Evolutionary conservation across 2,113 vertebrate genomes (phyloP).

Genomic region (Vulpes ferrilata): DNA sequence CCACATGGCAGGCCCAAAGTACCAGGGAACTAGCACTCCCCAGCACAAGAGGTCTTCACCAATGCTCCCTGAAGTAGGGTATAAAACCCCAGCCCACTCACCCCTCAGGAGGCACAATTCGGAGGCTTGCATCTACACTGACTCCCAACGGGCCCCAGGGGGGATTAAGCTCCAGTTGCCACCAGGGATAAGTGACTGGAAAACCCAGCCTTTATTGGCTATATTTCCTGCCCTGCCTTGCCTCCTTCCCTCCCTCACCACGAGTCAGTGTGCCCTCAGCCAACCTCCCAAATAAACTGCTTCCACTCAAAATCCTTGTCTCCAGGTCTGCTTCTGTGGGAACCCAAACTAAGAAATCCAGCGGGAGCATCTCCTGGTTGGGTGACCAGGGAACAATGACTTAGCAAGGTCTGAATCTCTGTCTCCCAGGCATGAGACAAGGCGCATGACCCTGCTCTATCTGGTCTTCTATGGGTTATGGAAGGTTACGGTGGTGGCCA

Average conservation of each 20-base stretch:
- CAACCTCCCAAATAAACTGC: not conserved
- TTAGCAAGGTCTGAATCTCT: not conserved
- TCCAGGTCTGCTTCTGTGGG: not conserved
- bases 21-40: not conserved
- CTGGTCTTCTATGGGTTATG: accelerated
- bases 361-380: not conserved
- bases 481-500: not conserved
- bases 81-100: not conserved
- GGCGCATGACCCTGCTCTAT: accelerated
- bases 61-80: accelerated
- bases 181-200: not conserved
- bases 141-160: not conserved
- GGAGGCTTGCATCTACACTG: not conserved
- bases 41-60: not conserved
- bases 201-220: not conserved
- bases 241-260: not conserved
- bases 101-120: too few relatives aligned
- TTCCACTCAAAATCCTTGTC: not conserved
- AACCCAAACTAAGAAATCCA: not conserved
- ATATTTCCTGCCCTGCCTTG: not conserved
- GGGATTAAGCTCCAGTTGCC: not conserved
- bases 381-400: not conserved
- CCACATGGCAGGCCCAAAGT: too few relatives aligned
- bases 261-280: not conserved
- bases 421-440: not conserved